Evolutionary conservation across 2,113 vertebrate species (phyloP).

Genomic region (Lonchura striata): DNA sequence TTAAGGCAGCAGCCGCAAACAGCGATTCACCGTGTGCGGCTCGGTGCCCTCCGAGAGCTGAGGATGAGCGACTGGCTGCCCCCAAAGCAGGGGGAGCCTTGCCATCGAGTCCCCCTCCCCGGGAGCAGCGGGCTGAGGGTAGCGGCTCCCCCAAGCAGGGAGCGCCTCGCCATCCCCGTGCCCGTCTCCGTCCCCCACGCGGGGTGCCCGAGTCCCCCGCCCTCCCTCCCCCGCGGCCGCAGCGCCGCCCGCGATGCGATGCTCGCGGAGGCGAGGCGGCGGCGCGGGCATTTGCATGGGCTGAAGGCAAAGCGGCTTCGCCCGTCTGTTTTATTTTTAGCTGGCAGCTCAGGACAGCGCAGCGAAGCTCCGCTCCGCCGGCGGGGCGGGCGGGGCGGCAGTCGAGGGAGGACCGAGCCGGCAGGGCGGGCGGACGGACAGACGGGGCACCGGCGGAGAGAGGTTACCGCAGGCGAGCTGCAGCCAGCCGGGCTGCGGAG

Average conservation of each 20-base stretch:
- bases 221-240: not conserved
- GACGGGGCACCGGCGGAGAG: slow-evolving; percentile 28
- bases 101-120: not conserved
- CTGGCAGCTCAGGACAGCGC: slow-evolving; percentile 28
- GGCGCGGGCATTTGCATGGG: slow-evolving; percentile 63
- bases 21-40: not conserved
- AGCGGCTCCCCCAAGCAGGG: not conserved
- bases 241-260: not conserved
- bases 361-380: not conserved
- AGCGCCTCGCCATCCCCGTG: not conserved
- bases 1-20: not conserved
- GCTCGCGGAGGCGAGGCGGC: not conserved
- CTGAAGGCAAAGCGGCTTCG: slow-evolving; percentile 51
- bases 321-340: slow-evolving; percentile 81
- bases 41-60: not conserved
- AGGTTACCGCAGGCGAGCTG: not conserved
- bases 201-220: not conserved
- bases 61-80: not conserved
- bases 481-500: slow-evolving; percentile 16
- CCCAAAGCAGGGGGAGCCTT: too few relatives aligned
- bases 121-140: not conserved
- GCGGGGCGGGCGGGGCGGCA: slow-evolving; percentile 44
- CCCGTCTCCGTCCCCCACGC: not conserved
- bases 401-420: not conserved
- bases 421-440: not conserved